Base-by-base conservation (phyloP, 2,113 vertebrate species). In the Melanocharis versteri region DNA sequence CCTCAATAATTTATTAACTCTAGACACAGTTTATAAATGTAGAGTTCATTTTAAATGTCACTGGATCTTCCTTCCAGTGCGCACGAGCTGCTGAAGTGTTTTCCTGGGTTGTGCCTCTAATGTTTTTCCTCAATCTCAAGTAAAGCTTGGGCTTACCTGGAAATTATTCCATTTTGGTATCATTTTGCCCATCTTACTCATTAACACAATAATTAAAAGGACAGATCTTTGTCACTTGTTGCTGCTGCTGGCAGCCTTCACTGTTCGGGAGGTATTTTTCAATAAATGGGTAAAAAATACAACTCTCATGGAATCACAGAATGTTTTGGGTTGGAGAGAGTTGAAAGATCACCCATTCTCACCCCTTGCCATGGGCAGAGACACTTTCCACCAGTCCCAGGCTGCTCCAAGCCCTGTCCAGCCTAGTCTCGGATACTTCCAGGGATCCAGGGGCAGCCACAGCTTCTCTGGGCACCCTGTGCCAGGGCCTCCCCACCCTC, bases 361-460 rank as follows among this genome's bases (percentile, higher is more conserved):
- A 54, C 14, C 11, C 21, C 10, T 17, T 31, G 11, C 14, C 35
- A 16, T 15, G 40, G 31, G 15, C 79, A 76, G 40, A 47, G n/a
- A 42, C 21, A 31, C 21, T 21, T 76, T 7, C 47, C 53, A 27
- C 30, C 13, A 0, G n/a, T 11, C 22, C 40, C 35, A 69, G 26
- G 21, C 0, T 35, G 54, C n/a, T 69, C 47, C 30, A 5, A 48
- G 21, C 21, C 30, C 17, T 0, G 0, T 15, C 57, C 54, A 40
- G 0, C n/a, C 47, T 61, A 47, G 54, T 45, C 61, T 53, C 45
- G 69, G n/a, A 6, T 45, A 26, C 20, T 68, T 0, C 23, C 30
- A 69, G 47, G 54, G 26, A 13, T 69, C 39, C 39, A 37, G 70
- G 40, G n/a, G 40, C n/a, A 83, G 47, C n/a, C 70, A 11, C 14